A percentile compares a stretch with the other conserved stretches of the same genome.
Conservation (phyloP, 2,888 invertebrate genomes). For the Harpalus rufipes region DNA sequence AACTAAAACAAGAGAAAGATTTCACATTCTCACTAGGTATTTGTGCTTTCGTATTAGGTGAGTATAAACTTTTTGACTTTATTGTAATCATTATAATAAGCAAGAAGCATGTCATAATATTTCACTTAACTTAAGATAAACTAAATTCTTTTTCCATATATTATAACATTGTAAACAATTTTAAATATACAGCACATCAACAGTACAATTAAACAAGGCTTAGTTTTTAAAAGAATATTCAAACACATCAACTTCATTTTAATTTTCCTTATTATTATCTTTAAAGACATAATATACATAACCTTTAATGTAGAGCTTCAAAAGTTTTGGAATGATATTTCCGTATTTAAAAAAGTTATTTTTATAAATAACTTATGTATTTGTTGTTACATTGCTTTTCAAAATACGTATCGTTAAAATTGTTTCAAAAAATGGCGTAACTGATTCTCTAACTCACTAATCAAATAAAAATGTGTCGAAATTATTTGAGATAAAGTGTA, state of each 20-base stretch:
- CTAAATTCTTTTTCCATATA: not conserved
- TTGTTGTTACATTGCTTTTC: not conserved
- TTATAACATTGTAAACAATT: not conserved
- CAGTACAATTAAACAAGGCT: not conserved
- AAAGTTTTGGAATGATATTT: too few species aligned
- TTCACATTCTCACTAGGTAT: too few species aligned
- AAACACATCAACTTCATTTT: not conserved
- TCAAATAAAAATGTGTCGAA: not conserved
- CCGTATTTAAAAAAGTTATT: too few species aligned
- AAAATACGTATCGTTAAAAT: conserved; percentile 16
- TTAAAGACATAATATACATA: not conserved
- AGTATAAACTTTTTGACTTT: not conserved
- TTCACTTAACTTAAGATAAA: too few species aligned
- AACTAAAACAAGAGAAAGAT: too few species aligned
- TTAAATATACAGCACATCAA: not conserved
- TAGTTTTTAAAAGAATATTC: not conserved
- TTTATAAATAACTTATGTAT: not conserved
- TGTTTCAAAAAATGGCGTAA: not conserved
- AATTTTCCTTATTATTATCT: not conserved
- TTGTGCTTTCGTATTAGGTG: not conserved
- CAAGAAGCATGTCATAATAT: too few species aligned
- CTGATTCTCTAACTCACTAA: not conserved
- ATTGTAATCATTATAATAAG: not conserved
- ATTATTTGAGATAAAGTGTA: not conserved
- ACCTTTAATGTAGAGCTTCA: not conserved